Evolutionary conservation across 2,888 invertebrate genomes (phyloP).

Genomic region (Cryptosula pallasiana): DNA sequence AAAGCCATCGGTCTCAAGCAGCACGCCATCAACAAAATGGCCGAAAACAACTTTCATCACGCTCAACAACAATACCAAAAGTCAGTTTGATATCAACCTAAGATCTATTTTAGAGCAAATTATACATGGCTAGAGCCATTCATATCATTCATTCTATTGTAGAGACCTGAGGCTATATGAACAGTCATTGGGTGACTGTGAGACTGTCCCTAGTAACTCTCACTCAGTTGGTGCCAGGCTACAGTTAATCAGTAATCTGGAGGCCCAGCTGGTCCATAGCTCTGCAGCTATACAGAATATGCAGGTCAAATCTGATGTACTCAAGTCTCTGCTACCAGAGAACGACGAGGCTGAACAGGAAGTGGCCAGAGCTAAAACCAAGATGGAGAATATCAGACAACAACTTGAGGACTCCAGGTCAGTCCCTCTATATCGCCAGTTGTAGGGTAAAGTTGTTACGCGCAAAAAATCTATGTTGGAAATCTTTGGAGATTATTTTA

Average conservation of each 20-base stretch:
- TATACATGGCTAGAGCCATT: not conserved
- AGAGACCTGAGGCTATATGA: slow-evolving; percentile 22
- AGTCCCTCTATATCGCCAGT: no score
- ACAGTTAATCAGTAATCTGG: slow-evolving; percentile 15
- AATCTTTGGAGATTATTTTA: no score
- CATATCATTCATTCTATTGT: not conserved
- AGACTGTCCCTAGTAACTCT: slow-evolving; percentile 8
- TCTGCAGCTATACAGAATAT: slow-evolving; percentile 15
- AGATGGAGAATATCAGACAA: slow-evolving; percentile 13
- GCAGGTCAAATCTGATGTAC: not conserved
- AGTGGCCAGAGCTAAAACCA: not conserved
- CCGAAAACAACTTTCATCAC: not conserved
- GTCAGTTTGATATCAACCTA: not conserved
- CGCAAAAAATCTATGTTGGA: no score
- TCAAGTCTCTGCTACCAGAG: not conserved
- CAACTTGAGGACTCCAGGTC: slow-evolving; percentile 3
- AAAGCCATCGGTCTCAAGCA: slow-evolving; percentile 12
- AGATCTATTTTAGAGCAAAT: not conserved
- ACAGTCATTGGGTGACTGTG: slow-evolving; percentile 15
- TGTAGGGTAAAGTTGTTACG: no score
- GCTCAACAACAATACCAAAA: slow-evolving; percentile 16
- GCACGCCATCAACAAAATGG: slow-evolving; percentile 1
- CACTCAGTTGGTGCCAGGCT: slow-evolving; percentile 12
- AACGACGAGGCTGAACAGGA: not conserved
- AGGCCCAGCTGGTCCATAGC: slow-evolving; percentile 18